A percentile compares a stretch with the other conserved stretches of the same genome.
These are phyloP conservation scores for Brachyrhaphis roseni DNA, from an alignment of 2,797 vertebrate genomes.

Conservation along the genomic window DNA sequence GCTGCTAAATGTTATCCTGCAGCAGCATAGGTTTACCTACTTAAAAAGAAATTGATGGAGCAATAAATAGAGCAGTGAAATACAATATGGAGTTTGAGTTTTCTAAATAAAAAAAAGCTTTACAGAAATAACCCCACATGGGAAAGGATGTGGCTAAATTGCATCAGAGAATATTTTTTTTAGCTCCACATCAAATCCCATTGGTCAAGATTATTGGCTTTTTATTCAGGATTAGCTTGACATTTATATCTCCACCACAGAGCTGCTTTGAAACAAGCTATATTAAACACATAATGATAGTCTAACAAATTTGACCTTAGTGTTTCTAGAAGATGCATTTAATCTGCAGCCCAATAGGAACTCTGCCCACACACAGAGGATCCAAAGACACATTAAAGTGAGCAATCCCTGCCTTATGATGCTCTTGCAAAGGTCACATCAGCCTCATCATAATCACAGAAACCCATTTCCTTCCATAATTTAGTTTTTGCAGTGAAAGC, in stretches of 20 bases:
- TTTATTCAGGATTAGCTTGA: background rate
- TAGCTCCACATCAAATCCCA: background rate
- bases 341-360: constrained; percentile 15
- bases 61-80: background rate
- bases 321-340: constrained; percentile 1
- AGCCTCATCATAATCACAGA: constrained; percentile 70
- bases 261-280: background rate
- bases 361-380: constrained; percentile 38
- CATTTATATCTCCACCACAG: background rate
- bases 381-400: constrained; percentile 67
- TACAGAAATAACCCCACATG: background rate
- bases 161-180: background rate
- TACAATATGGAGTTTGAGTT: background rate
- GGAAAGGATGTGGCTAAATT: background rate
- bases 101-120: background rate
- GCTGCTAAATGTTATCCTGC: background rate
- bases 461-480: constrained; percentile 64
- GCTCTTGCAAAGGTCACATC: constrained; percentile 74
- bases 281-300: background rate
- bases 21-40: background rate
- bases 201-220: background rate
- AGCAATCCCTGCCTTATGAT: constrained; percentile 68
- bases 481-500: constrained; percentile 69
- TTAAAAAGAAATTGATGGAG: background rate
- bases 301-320: background rate